These are phyloP conservation scores for Cygnus atratus DNA, from an alignment of 2,113 vertebrate species.

Conservation along the genomic window DNA sequence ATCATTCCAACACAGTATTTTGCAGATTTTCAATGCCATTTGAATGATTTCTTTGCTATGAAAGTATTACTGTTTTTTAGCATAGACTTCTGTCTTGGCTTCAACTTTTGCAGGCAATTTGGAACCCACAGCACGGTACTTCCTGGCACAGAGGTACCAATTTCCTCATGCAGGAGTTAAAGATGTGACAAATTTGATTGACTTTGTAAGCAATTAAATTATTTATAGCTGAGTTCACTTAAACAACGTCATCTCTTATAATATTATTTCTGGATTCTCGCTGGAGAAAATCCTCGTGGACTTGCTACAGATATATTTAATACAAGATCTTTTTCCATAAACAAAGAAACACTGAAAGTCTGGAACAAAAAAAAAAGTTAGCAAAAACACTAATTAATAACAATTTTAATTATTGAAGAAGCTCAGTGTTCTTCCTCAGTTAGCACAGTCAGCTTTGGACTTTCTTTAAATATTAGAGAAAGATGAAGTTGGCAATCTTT, in stretches of 20 bases:
- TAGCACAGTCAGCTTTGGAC: neutral
- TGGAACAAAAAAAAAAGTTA: conserved; percentile 10
- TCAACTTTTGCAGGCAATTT: conserved; percentile 1
- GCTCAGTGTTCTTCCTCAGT: neutral
- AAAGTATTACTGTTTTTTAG: neutral
- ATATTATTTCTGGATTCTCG: conserved; percentile 33
- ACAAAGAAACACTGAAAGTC: neutral
- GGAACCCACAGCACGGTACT: neutral
- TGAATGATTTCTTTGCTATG: neutral
- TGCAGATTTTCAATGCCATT: neutral
- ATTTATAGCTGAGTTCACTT: conserved; percentile 32
- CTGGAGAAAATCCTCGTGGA: conserved; percentile 16
- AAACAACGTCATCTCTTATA: neutral
- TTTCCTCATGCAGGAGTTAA: conserved; percentile 25
- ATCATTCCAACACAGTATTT: neutral
- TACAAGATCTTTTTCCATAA: conserved; percentile 12
- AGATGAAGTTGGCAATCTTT: neutral
- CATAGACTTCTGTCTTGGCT: neutral
- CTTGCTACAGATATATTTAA: neutral
- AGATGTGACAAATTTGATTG: neutral
- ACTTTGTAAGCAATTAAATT: conserved; percentile 37
- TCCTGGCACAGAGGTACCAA: conserved; percentile 17
- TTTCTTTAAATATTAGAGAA: neutral
- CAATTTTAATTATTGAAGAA: neutral
- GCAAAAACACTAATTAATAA: neutral